phyloP scores from a whole-genome alignment of 2,888 invertebrate genomes.

The Rhagophthalmus giganteus region DNA sequence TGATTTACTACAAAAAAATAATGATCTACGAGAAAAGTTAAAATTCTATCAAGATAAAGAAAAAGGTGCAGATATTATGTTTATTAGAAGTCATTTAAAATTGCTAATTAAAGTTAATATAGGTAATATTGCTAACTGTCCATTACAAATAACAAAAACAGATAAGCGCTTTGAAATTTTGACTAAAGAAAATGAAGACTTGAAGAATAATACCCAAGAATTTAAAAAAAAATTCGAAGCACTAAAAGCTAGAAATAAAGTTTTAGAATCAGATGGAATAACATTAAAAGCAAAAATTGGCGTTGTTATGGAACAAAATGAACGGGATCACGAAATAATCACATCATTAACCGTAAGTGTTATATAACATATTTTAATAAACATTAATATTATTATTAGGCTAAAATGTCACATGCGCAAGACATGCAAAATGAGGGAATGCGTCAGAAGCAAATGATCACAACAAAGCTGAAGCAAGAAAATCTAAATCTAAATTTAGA shows the following conservation, averaged over 20 bases:
- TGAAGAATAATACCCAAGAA: conserved; percentile 63
- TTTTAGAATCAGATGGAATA: conserved; percentile 66
- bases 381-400: conserved; percentile 8
- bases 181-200: conserved; percentile 61
- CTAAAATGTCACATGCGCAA: conserved; percentile 58
- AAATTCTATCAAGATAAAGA: conserved; percentile 46
- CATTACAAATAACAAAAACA: conserved; percentile 23
- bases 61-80: conserved; percentile 2
- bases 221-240: conserved; percentile 68
- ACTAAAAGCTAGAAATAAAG: conserved; percentile 68
- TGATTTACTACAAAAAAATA: conserved; percentile 68
- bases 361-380: not conserved
- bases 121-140: conserved; percentile 3
- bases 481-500: conserved; percentile 44
- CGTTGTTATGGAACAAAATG: conserved; percentile 65
- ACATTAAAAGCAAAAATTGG: conserved; percentile 63
- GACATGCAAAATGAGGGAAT: conserved; percentile 58
- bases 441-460: conserved; percentile 58
- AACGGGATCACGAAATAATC: conserved; percentile 66
- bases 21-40: conserved; percentile 67
- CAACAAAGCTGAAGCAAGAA: conserved; percentile 52
- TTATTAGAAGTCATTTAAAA: not conserved
- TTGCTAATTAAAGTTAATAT: not conserved
- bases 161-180: conserved; percentile 58
- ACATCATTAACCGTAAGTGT: conserved; percentile 62